These are phyloP conservation scores for Ammodytes marinus DNA, from an alignment of 2,113 vertebrate species.

Conservation along the genomic window DNA sequence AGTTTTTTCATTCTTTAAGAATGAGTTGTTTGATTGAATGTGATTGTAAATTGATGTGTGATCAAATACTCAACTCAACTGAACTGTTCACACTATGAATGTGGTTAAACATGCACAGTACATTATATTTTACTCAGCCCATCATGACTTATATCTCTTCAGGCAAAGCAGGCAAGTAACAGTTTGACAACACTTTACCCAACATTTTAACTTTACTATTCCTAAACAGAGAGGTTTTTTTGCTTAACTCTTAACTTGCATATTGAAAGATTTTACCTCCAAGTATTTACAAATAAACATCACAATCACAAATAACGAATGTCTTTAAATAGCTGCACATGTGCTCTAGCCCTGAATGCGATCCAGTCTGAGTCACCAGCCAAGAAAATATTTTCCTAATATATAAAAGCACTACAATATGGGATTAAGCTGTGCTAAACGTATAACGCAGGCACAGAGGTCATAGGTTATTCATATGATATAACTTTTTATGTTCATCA, in stretches of 20 bases:
- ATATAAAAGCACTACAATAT: constrained; percentile 16
- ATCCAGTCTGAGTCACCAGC: constrained; percentile 16
- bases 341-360: not conserved
- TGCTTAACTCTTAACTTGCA: not conserved
- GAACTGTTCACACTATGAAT: not conserved
- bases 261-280: not conserved
- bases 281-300: not conserved
- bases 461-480: not conserved
- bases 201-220: not conserved
- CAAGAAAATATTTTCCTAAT: constrained; percentile 25
- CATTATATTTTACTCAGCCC: not conserved
- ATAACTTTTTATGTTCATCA: constrained; percentile 15
- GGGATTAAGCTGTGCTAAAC: constrained; percentile 20
- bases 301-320: not conserved
- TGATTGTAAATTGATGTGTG: not conserved
- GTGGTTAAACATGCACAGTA: not conserved
- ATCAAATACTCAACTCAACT: not conserved
- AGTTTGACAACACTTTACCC: not conserved
- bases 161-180: not conserved
- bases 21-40: not conserved
- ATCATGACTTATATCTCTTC: not conserved
- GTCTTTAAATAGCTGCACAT: not conserved
- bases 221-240: not conserved
- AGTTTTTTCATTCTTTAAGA: too few relatives aligned
- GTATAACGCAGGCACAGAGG: not conserved